These are phyloP conservation scores for Zele albiditarsus DNA, from an alignment of 2,888 invertebrate genomes.

Conservation along the genomic window DNA sequence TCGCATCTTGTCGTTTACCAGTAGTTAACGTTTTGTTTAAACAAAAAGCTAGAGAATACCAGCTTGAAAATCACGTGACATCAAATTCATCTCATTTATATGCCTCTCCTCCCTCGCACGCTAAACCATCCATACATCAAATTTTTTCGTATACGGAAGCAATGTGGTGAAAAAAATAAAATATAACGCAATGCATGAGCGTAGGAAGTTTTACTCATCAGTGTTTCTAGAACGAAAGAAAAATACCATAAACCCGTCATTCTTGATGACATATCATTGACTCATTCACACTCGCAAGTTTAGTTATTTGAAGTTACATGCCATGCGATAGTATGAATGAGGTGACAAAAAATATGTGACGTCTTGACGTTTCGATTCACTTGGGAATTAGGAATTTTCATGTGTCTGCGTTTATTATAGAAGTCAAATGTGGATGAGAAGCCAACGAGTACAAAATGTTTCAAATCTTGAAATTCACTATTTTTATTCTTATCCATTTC, in stretches of 20 bases:
- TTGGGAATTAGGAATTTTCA: constrained; percentile 13
- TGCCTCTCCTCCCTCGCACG: not conserved
- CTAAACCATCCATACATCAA: too few species aligned
- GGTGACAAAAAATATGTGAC: constrained; percentile 32
- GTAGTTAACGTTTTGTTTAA: not conserved
- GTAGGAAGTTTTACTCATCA: too few species aligned
- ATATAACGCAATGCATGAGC: too few species aligned
- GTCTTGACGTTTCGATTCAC: constrained; percentile 11
- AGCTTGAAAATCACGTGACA: not conserved
- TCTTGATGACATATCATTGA: not conserved
- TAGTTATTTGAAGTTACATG: not conserved
- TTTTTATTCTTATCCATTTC: too few species aligned
- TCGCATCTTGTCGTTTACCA: not conserved
- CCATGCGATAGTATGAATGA: constrained; percentile 33
- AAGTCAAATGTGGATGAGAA: not conserved
- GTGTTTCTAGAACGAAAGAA: too few species aligned
- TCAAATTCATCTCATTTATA: not conserved
- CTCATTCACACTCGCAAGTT: not conserved
- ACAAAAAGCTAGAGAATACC: not conserved
- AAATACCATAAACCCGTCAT: too few species aligned
- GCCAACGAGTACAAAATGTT: not conserved
- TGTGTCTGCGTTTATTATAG: not conserved
- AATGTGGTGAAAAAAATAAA: too few species aligned
- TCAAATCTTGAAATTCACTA: too few species aligned
- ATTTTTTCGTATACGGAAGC: too few species aligned